phyloP scores from a whole-genome alignment of 2,113 vertebrate species.

The Muscicapa adusta region DNA sequence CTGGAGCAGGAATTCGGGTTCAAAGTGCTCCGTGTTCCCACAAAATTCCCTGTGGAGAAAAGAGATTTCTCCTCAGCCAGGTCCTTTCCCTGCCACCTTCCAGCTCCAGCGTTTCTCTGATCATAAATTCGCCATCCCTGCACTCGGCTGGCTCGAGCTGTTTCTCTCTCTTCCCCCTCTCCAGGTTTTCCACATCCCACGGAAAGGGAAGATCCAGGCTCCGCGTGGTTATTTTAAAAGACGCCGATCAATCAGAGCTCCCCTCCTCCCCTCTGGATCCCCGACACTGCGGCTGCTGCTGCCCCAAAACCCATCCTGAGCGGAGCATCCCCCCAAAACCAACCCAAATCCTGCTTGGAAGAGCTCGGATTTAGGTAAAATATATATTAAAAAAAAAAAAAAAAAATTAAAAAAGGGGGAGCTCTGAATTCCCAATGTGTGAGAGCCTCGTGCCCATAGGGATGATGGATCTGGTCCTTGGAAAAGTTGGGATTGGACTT shows the following conservation, averaged over 20 bases:
- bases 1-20: neutral
- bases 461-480: neutral
- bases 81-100: neutral
- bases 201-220: slow-evolving; percentile 21
- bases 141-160: neutral
- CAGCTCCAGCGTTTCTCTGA: slow-evolving; percentile 2
- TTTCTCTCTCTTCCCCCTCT: slow-evolving; percentile 20
- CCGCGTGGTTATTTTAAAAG: neutral
- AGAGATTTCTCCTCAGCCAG: neutral
- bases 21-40: neutral
- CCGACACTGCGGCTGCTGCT: neutral
- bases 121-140: slow-evolving; percentile 40
- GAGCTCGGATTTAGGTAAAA: neutral
- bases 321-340: neutral
- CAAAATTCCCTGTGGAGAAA: neutral
- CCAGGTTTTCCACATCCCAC: slow-evolving; percentile 48
- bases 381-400: neutral
- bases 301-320: neutral
- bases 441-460: fast-evolving
- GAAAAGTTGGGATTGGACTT: neutral
- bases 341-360: fast-evolving
- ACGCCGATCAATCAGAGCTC: neutral
- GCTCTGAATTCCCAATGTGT: fast-evolving
- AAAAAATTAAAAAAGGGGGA: neutral
- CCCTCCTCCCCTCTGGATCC: neutral